These are phyloP conservation scores for Furcifer pardalis DNA, from an alignment of 2,797 vertebrate species.

Conservation along the genomic window DNA sequence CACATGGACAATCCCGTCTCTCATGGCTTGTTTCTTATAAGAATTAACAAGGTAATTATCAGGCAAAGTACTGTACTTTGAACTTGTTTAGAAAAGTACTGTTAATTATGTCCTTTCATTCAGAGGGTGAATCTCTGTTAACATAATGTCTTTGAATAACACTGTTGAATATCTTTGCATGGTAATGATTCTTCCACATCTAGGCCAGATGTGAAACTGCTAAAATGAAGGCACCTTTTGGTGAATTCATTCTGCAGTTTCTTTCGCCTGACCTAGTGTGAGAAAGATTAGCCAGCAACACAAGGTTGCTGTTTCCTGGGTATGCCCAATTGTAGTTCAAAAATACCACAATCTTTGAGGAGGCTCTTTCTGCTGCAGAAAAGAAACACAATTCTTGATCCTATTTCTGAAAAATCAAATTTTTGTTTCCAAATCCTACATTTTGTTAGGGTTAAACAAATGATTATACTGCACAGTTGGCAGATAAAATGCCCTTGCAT, in stretches of 20 bases:
- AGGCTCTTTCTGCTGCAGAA: neutral
- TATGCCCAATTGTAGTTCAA: too few relatives aligned
- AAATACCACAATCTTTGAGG: too few relatives aligned
- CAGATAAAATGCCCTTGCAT: neutral
- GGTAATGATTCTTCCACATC: too few relatives aligned
- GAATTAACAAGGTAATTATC: neutral
- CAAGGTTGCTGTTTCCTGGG: too few relatives aligned
- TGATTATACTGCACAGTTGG: neutral
- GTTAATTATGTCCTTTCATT: neutral
- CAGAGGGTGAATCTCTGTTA: neutral
- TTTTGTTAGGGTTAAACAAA: neutral
- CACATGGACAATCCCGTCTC: neutral
- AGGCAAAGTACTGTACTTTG: neutral
- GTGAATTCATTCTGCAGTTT: too few relatives aligned
- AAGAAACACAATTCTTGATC: neutral
- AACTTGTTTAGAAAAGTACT: neutral
- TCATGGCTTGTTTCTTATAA: neutral
- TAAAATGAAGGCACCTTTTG: too few relatives aligned
- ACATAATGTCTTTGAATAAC: neutral
- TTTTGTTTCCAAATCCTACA: neutral
- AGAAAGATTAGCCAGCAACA: too few relatives aligned
- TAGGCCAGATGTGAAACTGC: too few relatives aligned
- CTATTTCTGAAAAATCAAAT: neutral
- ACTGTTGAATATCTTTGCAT: neutral
- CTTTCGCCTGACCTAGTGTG: too few relatives aligned